These are phyloP conservation scores for Esox masquinongy DNA, from an alignment of 2,797 vertebrate species.

Conservation along the genomic window DNA sequence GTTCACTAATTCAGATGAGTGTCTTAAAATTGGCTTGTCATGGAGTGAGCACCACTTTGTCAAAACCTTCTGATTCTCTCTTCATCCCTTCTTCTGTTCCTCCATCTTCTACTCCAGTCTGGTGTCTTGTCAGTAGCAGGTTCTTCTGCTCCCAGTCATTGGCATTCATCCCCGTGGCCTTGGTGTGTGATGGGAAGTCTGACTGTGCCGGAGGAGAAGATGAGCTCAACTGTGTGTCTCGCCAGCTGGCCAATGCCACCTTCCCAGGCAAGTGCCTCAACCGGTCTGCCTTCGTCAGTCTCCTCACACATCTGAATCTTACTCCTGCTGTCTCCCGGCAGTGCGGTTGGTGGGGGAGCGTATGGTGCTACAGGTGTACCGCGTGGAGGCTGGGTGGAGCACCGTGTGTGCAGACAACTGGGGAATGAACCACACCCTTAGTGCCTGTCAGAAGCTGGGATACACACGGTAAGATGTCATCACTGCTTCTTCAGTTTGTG, in stretches of 20 bases:
- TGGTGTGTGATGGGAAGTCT: slow-evolving; percentile 77
- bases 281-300: not conserved
- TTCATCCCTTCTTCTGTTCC: not conserved
- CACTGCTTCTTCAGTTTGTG: not conserved
- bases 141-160: slow-evolving; percentile 83
- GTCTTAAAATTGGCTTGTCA: not conserved
- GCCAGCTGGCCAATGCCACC: slow-evolving; percentile 56
- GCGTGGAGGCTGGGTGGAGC: slow-evolving; percentile 70
- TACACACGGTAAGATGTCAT: slow-evolving; percentile 57
- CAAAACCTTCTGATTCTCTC: not conserved
- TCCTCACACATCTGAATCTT: not conserved
- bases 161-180: slow-evolving; percentile 77
- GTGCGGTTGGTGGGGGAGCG: slow-evolving; percentile 77
- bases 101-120: slow-evolving; percentile 67
- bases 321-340: slow-evolving; percentile 40
- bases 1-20: not conserved
- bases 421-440: slow-evolving; percentile 70
- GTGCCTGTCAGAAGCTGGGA: slow-evolving; percentile 83
- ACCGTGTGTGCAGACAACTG: slow-evolving; percentile 83
- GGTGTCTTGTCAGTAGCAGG: slow-evolving; percentile 78
- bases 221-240: slow-evolving; percentile 76
- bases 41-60: not conserved
- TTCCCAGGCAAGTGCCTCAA: slow-evolving; percentile 66
- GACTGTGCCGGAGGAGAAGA: slow-evolving; percentile 85
- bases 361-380: slow-evolving; percentile 82